Evolutionary conservation across 2,797 vertebrate species (phyloP).

Genomic region (Poecilia picta): DNA sequence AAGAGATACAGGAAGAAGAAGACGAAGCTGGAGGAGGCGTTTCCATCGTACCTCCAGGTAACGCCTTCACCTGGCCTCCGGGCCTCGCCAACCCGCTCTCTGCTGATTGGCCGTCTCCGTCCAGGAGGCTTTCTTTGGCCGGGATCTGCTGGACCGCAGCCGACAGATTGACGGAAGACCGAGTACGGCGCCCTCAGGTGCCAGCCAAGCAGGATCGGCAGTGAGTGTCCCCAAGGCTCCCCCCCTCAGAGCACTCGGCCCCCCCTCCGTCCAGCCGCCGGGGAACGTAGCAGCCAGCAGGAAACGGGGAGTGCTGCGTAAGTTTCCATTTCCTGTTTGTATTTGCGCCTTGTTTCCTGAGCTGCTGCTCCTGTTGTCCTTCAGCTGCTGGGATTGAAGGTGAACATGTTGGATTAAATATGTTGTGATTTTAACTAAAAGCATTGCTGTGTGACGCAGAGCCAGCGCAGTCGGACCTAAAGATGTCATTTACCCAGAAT

Average conservation of each 20-base stretch:
- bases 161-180: constrained; percentile 81
- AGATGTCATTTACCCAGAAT: too few relatives aligned
- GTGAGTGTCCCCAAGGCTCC: constrained; percentile 72
- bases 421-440: too few relatives aligned
- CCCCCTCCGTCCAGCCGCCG: constrained; percentile 81
- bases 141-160: constrained; percentile 90
- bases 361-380: background rate
- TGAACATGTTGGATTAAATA: too few relatives aligned
- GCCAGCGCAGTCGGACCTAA: too few relatives aligned
- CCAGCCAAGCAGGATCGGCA: constrained; percentile 65
- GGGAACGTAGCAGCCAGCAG: constrained; percentile 73
- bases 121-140: constrained; percentile 97
- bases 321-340: constrained; percentile 27
- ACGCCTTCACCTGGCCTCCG: background rate
- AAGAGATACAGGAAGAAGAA: constrained; percentile 98
- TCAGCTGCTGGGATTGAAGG: background rate
- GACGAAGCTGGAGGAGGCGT: constrained; percentile 94
- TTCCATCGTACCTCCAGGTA: constrained; percentile 96
- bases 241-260: constrained; percentile 73
- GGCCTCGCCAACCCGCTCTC: background rate
- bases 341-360: background rate
- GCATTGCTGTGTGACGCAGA: too few relatives aligned
- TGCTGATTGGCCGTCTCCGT: constrained; percentile 21
- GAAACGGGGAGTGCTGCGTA: constrained; percentile 86
- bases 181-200: constrained; percentile 55